phyloP scores from a whole-genome alignment of 2,113 vertebrate species.

The Ariopsis seemanni region DNA sequence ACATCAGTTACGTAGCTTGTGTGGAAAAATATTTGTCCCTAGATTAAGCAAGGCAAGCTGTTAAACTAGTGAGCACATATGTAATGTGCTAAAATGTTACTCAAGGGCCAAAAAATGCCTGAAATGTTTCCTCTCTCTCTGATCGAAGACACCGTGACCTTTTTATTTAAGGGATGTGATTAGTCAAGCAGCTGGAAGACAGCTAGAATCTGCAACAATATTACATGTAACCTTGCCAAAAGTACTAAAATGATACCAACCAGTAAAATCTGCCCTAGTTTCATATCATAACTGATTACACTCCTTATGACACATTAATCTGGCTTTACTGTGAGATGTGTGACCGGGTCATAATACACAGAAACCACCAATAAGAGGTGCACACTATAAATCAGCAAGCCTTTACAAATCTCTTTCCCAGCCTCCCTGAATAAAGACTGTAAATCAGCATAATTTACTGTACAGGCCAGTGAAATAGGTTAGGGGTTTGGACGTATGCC shows the following conservation, averaged over 20 bases:
- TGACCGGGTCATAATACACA: neutral
- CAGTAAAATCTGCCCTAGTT: neutral
- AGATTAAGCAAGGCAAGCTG: neutral
- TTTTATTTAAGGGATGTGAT: neutral
- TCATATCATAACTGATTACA: neutral
- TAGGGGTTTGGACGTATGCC: constrained; percentile 12
- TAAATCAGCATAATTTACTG: constrained; percentile 28
- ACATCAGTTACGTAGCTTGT: neutral
- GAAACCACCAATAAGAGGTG: neutral
- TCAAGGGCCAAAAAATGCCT: neutral
- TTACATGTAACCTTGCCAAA: neutral
- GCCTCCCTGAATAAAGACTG: constrained; percentile 12
- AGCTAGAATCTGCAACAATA: neutral
- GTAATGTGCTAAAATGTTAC: neutral
- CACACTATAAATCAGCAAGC: neutral
- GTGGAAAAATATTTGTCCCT: neutral
- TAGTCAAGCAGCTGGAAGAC: neutral
- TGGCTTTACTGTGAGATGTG: neutral
- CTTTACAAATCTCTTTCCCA: constrained; percentile 10
- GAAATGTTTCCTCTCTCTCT: neutral
- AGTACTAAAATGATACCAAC: neutral
- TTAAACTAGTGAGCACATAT: neutral
- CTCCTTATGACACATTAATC: neutral
- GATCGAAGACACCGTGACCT: neutral
- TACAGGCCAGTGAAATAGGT: constrained; percentile 10